Percentiles rank a stretch among this genome's conserved stretches.
Evolutionary conservation across 2,888 invertebrate species (phyloP).

Genomic region (Phengaris alcon): DNA sequence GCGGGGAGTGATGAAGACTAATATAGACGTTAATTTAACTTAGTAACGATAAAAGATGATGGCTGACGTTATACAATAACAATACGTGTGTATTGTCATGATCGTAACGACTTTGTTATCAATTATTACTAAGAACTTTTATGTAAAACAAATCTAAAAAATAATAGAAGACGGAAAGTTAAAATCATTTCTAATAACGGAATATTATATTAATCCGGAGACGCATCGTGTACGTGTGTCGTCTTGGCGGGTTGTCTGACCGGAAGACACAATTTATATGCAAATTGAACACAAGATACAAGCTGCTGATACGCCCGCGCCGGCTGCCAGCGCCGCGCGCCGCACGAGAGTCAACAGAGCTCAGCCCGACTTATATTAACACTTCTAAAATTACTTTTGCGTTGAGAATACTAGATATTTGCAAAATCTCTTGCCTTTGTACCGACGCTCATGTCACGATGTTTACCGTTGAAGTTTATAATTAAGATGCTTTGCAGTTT

Average conservation of each 20-base stretch:
- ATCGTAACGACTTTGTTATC: background rate
- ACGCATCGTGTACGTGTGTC: slow-evolving; percentile 63
- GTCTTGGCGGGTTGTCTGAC: slow-evolving; percentile 70
- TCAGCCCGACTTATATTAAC: slow-evolving; percentile 57
- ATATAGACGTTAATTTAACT: slow-evolving; percentile 74
- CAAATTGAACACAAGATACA: slow-evolving; percentile 74
- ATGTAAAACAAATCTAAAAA: background rate
- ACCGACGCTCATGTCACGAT: slow-evolving; percentile 5
- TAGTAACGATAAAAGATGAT: slow-evolving; percentile 62
- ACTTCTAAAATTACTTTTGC: slow-evolving; percentile 69
- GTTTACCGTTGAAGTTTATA: slow-evolving; percentile 9
- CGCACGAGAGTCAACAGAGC: slow-evolving; percentile 39
- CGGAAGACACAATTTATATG: slow-evolving; percentile 80
- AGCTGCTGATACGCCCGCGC: slow-evolving; percentile 60
- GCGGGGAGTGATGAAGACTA: slow-evolving; percentile 71
- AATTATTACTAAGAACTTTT: background rate
- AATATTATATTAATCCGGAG: slow-evolving; percentile 47
- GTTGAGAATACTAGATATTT: slow-evolving; percentile 50
- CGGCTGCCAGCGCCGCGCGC: slow-evolving; percentile 41
- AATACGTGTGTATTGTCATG: slow-evolving; percentile 32
- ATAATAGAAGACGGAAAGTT: background rate
- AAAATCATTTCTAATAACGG: slow-evolving; percentile 49
- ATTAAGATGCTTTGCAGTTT: background rate
- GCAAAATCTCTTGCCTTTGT: slow-evolving; percentile 38
- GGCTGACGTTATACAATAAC: slow-evolving; percentile 40